A percentile compares a stretch with the other conserved stretches of the same genome.
Evolutionary conservation across 2,797 vertebrate species (phyloP).

Genomic region (Capromys pilorides): DNA sequence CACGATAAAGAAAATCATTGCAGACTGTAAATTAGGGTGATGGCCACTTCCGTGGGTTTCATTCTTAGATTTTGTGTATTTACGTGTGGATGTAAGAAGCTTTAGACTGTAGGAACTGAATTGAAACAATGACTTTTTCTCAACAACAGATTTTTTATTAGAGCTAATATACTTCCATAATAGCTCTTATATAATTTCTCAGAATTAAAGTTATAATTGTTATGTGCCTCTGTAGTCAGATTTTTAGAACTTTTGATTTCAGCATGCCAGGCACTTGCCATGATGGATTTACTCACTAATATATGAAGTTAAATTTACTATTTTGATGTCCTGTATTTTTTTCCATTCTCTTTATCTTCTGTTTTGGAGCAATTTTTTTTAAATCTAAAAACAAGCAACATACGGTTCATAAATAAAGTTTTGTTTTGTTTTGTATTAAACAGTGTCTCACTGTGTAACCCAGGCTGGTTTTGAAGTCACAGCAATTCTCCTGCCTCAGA

Average conservation of each 20-base stretch:
- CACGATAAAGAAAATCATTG: background rate
- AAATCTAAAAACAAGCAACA: slow-evolving; percentile 8
- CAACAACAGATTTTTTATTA: background rate
- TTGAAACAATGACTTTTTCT: background rate
- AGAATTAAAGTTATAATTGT: slow-evolving; percentile 24
- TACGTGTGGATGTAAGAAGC: background rate
- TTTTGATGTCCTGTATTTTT: background rate
- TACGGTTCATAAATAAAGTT: background rate
- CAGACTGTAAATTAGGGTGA: background rate
- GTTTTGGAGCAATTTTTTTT: background rate
- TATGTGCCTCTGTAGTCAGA: background rate
- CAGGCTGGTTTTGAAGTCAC: background rate
- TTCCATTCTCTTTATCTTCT: background rate
- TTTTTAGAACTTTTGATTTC: slow-evolving; percentile 12
- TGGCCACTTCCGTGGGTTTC: background rate
- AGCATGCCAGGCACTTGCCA: background rate
- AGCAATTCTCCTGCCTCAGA: background rate
- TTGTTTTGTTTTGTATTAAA: background rate
- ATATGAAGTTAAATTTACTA: slow-evolving; percentile 28
- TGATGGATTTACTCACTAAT: background rate
- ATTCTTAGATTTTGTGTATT: background rate
- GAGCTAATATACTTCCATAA: background rate
- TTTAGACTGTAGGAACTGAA: background rate
- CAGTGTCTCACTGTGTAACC: background rate
- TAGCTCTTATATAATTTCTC: background rate